These are phyloP conservation scores for Hippolais icterina DNA, from an alignment of 2,113 vertebrate genomes.

Conservation along the genomic window DNA sequence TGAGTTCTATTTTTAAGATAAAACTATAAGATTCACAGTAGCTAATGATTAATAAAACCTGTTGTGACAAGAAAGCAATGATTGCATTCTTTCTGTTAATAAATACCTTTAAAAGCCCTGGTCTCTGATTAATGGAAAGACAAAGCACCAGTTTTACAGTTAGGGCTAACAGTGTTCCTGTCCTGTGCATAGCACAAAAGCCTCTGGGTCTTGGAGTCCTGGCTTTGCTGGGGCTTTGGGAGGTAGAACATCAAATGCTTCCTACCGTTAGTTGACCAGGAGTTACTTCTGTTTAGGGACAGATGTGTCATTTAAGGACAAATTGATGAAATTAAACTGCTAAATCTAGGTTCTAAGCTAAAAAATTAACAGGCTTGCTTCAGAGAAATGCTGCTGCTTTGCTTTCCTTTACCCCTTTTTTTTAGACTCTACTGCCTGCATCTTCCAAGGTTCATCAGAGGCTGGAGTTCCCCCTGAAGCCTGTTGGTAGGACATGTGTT, in stretches of 20 bases:
- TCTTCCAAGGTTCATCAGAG: not conserved
- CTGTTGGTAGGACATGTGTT: accelerated
- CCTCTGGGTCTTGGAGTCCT: accelerated
- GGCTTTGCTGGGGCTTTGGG: not conserved
- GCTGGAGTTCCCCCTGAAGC: not conserved
- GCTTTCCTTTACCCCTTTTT: not conserved
- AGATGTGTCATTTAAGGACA: not conserved
- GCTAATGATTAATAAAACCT: conserved; percentile 9
- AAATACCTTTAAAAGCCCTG: not conserved
- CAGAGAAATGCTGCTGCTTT: not conserved
- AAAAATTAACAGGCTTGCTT: not conserved
- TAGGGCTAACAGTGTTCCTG: not conserved
- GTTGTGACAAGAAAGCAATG: not conserved
- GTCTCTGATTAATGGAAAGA: not conserved
- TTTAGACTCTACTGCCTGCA: not conserved
- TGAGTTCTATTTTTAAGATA: not conserved
- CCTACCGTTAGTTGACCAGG: not conserved
- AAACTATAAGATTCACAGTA: not conserved
- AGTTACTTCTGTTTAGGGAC: not conserved
- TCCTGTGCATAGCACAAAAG: accelerated
- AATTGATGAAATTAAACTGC: not conserved
- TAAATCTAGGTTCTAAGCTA: not conserved
- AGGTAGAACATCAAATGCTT: not conserved
- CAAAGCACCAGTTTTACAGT: not conserved
- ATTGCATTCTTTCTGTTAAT: not conserved